Evolutionary conservation across 2,888 invertebrate genomes (phyloP).

Genomic region (Clivina fossor): DNA sequence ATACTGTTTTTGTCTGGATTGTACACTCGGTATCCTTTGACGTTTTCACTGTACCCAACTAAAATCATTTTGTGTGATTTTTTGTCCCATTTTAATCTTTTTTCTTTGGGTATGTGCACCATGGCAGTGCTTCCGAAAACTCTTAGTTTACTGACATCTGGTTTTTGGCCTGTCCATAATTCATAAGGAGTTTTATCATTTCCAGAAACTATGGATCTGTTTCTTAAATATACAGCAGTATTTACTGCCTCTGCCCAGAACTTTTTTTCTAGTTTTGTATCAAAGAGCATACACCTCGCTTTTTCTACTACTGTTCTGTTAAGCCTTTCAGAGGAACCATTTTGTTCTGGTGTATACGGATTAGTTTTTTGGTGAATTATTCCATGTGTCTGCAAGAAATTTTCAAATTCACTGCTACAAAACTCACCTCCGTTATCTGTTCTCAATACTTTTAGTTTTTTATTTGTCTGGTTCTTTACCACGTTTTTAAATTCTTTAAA

Average conservation of each 20-base stretch:
- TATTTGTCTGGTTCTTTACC: slow-evolving; percentile 38
- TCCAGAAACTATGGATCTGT: background rate
- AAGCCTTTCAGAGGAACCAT: slow-evolving; percentile 41
- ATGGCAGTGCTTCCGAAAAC: slow-evolving; percentile 34
- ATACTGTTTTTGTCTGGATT: slow-evolving; percentile 37
- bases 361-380: slow-evolving; percentile 1
- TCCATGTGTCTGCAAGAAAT: slow-evolving; percentile 4
- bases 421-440: slow-evolving; percentile 40
- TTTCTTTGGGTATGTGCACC: slow-evolving; percentile 33
- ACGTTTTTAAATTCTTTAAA: slow-evolving; percentile 37
- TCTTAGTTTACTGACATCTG: slow-evolving; percentile 40
- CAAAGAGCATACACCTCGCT: slow-evolving; percentile 34
- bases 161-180: slow-evolving; percentile 33
- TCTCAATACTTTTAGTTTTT: slow-evolving; percentile 37
- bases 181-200: slow-evolving; percentile 27
- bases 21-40: slow-evolving; percentile 42
- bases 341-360: slow-evolving; percentile 41
- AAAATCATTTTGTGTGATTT: slow-evolving; percentile 27
- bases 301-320: slow-evolving; percentile 42
- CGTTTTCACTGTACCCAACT: slow-evolving; percentile 41
- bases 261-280: slow-evolving; percentile 28
- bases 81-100: slow-evolving; percentile 34
- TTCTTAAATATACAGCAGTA: slow-evolving; percentile 6
- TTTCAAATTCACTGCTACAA: slow-evolving; percentile 23
- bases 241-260: slow-evolving; percentile 44